Percentiles rank a stretch among this genome's conserved stretches.
phyloP scores from a whole-genome alignment of 1,140 invertebrate genomes.

The Rhynchophorus ferrugineus region DNA sequence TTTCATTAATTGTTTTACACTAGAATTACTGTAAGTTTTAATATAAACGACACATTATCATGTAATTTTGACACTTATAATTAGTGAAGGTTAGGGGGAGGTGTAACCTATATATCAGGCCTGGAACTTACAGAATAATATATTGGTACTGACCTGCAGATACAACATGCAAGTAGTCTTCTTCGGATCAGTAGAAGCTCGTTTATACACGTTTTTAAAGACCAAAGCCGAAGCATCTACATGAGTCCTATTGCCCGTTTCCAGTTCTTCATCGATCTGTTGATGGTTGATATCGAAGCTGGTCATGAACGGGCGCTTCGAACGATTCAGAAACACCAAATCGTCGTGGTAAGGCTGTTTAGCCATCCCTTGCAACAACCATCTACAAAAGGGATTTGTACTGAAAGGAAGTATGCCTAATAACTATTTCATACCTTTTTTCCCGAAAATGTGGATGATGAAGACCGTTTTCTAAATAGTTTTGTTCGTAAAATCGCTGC shows the following conservation, averaged over 20 bases:
- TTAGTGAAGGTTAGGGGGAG: neutral
- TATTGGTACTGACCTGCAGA: slow-evolving; percentile 62
- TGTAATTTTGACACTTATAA: neutral
- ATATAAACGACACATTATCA: no score
- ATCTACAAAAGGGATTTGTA: no score
- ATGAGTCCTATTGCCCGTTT: slow-evolving; percentile 29
- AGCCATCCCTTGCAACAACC: slow-evolving; percentile 42
- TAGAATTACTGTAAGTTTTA: no score
- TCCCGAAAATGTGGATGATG: slow-evolving; percentile 9
- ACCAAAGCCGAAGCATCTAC: slow-evolving; percentile 33
- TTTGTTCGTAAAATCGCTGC: slow-evolving; percentile 49
- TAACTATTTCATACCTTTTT: slow-evolving; percentile 4
- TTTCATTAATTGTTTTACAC: no score
- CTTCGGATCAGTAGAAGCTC: slow-evolving; percentile 68
- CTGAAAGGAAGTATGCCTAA: no score
- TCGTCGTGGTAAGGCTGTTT: slow-evolving; percentile 34
- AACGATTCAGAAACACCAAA: slow-evolving; percentile 21
- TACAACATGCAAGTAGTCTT: slow-evolving; percentile 87
- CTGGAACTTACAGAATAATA: no score
- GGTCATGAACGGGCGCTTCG: slow-evolving; percentile 24
- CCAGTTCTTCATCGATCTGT: slow-evolving; percentile 35
- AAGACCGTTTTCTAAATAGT: slow-evolving; percentile 29
- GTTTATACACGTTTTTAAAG: slow-evolving; percentile 59
- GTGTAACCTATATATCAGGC: no score
- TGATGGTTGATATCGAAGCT: slow-evolving; percentile 33